Evolutionary conservation across 2,888 invertebrate species (phyloP).

Genomic region (Hypsopygia costalis): DNA sequence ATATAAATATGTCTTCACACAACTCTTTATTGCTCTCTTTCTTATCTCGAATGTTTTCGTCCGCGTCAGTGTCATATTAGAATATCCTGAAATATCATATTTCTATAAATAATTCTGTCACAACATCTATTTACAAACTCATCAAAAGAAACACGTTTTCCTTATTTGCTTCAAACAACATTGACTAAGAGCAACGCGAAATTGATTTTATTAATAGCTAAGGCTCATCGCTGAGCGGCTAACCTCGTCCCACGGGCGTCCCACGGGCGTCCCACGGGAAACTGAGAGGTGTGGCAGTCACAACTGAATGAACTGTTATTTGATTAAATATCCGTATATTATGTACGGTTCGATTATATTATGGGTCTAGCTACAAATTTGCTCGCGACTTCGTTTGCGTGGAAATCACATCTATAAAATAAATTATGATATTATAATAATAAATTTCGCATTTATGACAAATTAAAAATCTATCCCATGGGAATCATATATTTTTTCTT

Average conservation of each 20-base stretch:
- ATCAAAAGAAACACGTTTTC: constrained; percentile 12
- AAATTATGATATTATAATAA: no score
- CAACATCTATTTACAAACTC: constrained; percentile 7
- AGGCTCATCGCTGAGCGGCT: constrained; percentile 11
- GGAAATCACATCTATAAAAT: no score
- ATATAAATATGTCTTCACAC: no score
- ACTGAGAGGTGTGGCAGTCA: constrained; percentile 16
- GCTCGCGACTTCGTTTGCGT: no score
- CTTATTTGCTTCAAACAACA: constrained; percentile 22
- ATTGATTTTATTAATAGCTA: constrained; percentile 41
- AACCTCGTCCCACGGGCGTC: constrained; percentile 17
- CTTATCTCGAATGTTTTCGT: no score
- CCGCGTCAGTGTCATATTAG: no score
- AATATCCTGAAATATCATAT: background rate
- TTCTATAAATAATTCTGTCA: background rate
- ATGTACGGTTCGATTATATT: no score
- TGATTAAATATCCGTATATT: constrained; percentile 2
- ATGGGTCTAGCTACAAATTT: no score
- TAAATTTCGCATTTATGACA: no score
- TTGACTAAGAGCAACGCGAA: constrained; percentile 19
- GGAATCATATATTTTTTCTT: no score
- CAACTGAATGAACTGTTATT: background rate
- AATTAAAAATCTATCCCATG: no score
- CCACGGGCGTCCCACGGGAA: constrained; percentile 18
- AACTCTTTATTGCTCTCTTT: no score